Base-by-base conservation (phyloP, 2,113 vertebrate species). In the Brachirus orientalis region DNA sequence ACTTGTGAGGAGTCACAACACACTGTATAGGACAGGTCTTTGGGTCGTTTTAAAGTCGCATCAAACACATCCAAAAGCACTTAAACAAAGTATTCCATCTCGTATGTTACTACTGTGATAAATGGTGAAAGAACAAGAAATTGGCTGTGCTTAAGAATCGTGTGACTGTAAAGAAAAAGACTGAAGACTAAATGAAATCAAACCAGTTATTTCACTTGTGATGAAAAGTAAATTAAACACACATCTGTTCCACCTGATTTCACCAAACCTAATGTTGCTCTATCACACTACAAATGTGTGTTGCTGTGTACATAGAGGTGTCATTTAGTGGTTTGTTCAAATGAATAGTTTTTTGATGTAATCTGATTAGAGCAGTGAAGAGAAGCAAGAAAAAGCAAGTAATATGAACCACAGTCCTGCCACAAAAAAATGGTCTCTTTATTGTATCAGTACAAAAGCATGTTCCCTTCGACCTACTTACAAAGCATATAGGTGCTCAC, bases 361-460 rank as follows among this genome's bases (percentile, higher is more conserved):
- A 68, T 57, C 45, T 69, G 73, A 66, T 58, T 56, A 48, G 36
- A 54, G 8, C 22, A 46, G 12, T 40, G 40, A 40, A n/a, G 18
- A 66, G 53, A 62, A 48, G 43, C 12, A 8, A 35, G 17, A 17
- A 63, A 58, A 63, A 53, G 33, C 62, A 11, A 7, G 50, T 56
- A 81, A 83, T 59, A 40, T 10, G 14, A 88, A 12, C 46, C 51
- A 20, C 58, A 58, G 47, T 59, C 14, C 51, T 64, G 37, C 13
- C 72, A 45, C 22, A 53, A 72, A 51, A 67, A 85, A 86, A 77
- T 77, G 40, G 47, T 16, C 79, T 79, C 72, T 89, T 90, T 89
- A 91, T 88, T 89, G 68, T 81, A 50, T 50, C 10, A 18, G 22
- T 79, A 74, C 69, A 87, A 88, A 86, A 73, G 63, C 43, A 75